Percentiles rank a stretch among this genome's conserved stretches.
These are phyloP conservation scores for Ciconia maguari DNA, from an alignment of 2,113 vertebrate genomes.

Conservation along the genomic window DNA sequence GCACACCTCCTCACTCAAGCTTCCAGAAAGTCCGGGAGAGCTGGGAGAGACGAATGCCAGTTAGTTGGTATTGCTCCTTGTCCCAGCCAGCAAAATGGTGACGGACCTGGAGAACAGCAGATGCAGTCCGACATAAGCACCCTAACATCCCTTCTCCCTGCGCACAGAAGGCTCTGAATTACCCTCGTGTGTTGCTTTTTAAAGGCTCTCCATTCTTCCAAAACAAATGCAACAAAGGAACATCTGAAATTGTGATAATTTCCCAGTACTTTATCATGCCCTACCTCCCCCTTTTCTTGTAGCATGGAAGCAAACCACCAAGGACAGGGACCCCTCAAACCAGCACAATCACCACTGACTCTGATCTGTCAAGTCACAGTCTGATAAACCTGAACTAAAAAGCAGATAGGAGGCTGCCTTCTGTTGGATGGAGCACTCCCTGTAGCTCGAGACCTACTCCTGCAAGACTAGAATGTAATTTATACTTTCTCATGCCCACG, in stretches of 20 bases:
- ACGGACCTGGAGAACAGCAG: not conserved
- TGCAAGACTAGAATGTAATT: not conserved
- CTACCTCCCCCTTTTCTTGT: not conserved
- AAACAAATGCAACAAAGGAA: accelerated
- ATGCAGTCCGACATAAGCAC: accelerated
- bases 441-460: not conserved
- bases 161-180: not conserved
- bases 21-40: not conserved
- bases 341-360: not conserved
- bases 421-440: not conserved
- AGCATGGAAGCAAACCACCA: not conserved
- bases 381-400: not conserved
- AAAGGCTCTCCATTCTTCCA: not conserved
- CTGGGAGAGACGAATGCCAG: not conserved
- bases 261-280: not conserved
- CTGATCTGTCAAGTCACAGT: not conserved
- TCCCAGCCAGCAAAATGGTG: not conserved
- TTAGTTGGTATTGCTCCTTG: not conserved
- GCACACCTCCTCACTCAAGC: not conserved
- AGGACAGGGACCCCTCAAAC: not conserved
- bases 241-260: not conserved
- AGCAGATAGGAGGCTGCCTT: not conserved
- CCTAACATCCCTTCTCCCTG: not conserved
- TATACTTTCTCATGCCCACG: not conserved
- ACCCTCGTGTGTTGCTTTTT: accelerated